A percentile compares a stretch with the other conserved stretches of the same genome.
Evolutionary conservation across 2,888 invertebrate species (phyloP).

Genomic region (Gandaritis pyraliata): DNA sequence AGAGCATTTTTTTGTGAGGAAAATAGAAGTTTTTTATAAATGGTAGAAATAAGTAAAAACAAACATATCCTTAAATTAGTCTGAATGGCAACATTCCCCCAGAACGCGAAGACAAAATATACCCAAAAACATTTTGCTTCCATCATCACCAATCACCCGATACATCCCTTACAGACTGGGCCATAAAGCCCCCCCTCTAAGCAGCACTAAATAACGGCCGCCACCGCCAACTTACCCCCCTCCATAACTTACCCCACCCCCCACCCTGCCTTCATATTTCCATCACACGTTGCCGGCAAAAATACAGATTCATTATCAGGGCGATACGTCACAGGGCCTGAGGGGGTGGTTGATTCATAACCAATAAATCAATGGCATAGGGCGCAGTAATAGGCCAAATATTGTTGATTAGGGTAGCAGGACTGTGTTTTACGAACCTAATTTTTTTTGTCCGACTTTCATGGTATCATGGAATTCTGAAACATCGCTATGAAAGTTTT

Average conservation of each 20-base stretch:
- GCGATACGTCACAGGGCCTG: slow-evolving; percentile 67
- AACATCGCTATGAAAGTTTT: not conserved
- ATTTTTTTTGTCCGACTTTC: slow-evolving; percentile 17
- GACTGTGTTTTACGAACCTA: slow-evolving; percentile 28
- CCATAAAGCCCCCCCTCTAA: slow-evolving; percentile 43
- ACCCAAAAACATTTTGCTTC: slow-evolving; percentile 26
- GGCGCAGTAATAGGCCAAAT: slow-evolving; percentile 79
- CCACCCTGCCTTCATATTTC: slow-evolving; percentile 71
- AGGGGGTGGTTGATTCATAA: slow-evolving; percentile 74
- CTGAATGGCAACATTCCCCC: not conserved
- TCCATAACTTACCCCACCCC: slow-evolving; percentile 55
- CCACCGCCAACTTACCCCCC: slow-evolving; percentile 43
- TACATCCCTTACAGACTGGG: slow-evolving; percentile 38
- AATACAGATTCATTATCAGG: slow-evolving; percentile 82
- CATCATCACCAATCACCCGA: slow-evolving; percentile 49
- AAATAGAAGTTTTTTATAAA: no score
- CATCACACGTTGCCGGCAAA: slow-evolving; percentile 76
- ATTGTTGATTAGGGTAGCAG: slow-evolving; percentile 56
- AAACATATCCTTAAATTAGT: not conserved
- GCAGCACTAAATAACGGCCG: slow-evolving; percentile 47
- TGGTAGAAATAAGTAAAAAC: no score
- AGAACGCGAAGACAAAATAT: slow-evolving; percentile 16
- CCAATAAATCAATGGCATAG: slow-evolving; percentile 81
- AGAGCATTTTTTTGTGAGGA: no score
- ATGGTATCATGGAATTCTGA: not conserved